Percentiles rank a stretch among this genome's conserved stretches.
These are phyloP conservation scores for Sminthopsis crassicaudata DNA, from an alignment of 2,113 vertebrate species.

Conservation along the genomic window DNA sequence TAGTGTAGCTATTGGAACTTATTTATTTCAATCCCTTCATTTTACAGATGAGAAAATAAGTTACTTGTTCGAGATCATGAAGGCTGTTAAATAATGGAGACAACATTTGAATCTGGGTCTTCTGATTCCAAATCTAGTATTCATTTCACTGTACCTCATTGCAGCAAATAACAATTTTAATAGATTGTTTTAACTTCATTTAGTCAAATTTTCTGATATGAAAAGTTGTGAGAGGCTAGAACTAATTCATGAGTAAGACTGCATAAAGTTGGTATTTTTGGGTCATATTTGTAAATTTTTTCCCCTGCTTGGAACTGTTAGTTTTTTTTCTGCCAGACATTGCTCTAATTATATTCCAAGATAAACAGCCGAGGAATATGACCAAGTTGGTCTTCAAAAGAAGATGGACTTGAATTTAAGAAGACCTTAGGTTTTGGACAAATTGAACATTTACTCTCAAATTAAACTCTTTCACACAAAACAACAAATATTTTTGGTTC, in stretches of 20 bases:
- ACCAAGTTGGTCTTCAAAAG: background rate
- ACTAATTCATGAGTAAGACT: background rate
- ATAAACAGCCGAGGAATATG: slow-evolving; percentile 41
- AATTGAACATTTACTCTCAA: background rate
- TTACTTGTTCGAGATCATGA: background rate
- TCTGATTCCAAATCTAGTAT: background rate
- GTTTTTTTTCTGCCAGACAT: slow-evolving; percentile 32
- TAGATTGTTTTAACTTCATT: background rate
- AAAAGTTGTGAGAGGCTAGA: background rate
- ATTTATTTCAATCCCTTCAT: background rate
- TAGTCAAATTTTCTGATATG: background rate
- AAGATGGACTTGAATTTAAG: background rate
- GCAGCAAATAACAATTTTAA: background rate
- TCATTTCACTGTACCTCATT: background rate
- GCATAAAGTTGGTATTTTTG: background rate
- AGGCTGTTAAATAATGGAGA: background rate
- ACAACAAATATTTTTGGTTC: background rate
- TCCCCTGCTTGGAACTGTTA: background rate
- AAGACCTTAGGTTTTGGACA: background rate
- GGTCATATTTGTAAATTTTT: background rate
- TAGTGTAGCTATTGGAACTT: background rate
- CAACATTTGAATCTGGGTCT: background rate
- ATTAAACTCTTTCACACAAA: background rate
- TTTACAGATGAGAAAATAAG: background rate
- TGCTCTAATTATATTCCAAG: slow-evolving; percentile 11